These are phyloP conservation scores for Sussaba pulchella DNA, from an alignment of 2,888 invertebrate genomes.

Conservation along the genomic window DNA sequence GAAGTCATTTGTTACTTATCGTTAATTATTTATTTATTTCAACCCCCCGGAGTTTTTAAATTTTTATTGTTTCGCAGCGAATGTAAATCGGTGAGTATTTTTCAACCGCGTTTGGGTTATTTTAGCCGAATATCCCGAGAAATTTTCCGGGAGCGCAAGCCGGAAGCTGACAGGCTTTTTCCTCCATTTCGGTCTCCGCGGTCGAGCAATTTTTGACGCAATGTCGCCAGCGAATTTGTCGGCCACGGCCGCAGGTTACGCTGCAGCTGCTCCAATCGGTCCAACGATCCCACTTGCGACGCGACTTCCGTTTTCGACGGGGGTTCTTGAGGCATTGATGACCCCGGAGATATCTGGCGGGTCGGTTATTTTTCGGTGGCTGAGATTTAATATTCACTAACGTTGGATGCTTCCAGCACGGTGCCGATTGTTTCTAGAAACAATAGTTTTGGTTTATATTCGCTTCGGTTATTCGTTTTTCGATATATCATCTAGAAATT, in stretches of 20 bases:
- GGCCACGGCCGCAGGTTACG: slow-evolving; percentile 88
- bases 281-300: slow-evolving; percentile 85
- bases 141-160: slow-evolving; percentile 83
- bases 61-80: neutral
- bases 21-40: slow-evolving; percentile 2
- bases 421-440: slow-evolving; percentile 37
- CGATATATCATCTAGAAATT: no score
- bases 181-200: slow-evolving; percentile 85
- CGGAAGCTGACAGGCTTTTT: slow-evolving; percentile 85
- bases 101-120: neutral
- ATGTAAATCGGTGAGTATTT: slow-evolving; percentile 19
- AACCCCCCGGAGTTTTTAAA: neutral
- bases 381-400: neutral
- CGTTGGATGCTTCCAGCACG: slow-evolving; percentile 37
- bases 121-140: slow-evolving; percentile 77
- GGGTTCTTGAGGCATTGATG: slow-evolving; percentile 32
- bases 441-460: neutral
- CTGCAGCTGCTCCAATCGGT: slow-evolving; percentile 88
- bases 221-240: slow-evolving; percentile 86
- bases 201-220: slow-evolving; percentile 83
- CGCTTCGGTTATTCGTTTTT: neutral
- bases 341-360: slow-evolving; percentile 16
- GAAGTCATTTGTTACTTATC: slow-evolving; percentile 78
- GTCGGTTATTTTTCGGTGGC: slow-evolving; percentile 20
- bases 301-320: slow-evolving; percentile 52